These are phyloP conservation scores for Neoscelio sp. DNA, from an alignment of 2,888 invertebrate species.

Conservation along the genomic window DNA sequence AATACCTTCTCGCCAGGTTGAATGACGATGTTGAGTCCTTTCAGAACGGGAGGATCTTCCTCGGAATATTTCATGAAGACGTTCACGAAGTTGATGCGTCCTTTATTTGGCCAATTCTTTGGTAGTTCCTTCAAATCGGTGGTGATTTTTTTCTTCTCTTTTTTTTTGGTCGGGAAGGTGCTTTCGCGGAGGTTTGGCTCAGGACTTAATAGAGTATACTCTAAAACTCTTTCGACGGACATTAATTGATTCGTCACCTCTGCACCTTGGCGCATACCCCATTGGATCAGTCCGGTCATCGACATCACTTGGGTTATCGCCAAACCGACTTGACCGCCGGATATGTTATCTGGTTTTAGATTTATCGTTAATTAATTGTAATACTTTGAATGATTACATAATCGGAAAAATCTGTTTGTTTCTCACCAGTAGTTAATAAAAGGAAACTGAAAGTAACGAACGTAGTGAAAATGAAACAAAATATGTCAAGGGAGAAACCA, in stretches of 20 bases:
- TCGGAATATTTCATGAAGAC: slow-evolving; percentile 83
- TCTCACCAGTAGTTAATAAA: slow-evolving; percentile 78
- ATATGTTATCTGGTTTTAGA: slow-evolving; percentile 42
- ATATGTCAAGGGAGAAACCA: slow-evolving; percentile 86
- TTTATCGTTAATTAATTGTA: neutral
- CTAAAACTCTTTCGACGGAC: slow-evolving; percentile 93
- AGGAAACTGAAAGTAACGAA: slow-evolving; percentile 88
- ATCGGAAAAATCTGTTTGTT: slow-evolving; percentile 6
- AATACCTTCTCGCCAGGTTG: slow-evolving; percentile 81
- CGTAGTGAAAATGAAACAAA: slow-evolving; percentile 87
- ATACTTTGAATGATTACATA: too few species aligned
- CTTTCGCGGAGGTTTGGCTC: slow-evolving; percentile 82
- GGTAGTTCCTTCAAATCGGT: slow-evolving; percentile 66
- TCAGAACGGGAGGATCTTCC: slow-evolving; percentile 84
- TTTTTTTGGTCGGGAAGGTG: slow-evolving; percentile 43
- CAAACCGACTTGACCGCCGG: slow-evolving; percentile 82
- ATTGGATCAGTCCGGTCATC: slow-evolving; percentile 86
- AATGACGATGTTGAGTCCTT: slow-evolving; percentile 81
- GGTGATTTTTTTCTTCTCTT: slow-evolving; percentile 29
- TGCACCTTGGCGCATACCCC: slow-evolving; percentile 93
- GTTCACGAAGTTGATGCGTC: slow-evolving; percentile 78
- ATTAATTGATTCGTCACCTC: slow-evolving; percentile 91
- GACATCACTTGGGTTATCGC: slow-evolving; percentile 83
- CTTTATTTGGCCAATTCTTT: slow-evolving; percentile 77
- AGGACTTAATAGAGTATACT: slow-evolving; percentile 89